phyloP scores from a whole-genome alignment of 2,113 vertebrate species.

The Scytalopus superciliaris region DNA sequence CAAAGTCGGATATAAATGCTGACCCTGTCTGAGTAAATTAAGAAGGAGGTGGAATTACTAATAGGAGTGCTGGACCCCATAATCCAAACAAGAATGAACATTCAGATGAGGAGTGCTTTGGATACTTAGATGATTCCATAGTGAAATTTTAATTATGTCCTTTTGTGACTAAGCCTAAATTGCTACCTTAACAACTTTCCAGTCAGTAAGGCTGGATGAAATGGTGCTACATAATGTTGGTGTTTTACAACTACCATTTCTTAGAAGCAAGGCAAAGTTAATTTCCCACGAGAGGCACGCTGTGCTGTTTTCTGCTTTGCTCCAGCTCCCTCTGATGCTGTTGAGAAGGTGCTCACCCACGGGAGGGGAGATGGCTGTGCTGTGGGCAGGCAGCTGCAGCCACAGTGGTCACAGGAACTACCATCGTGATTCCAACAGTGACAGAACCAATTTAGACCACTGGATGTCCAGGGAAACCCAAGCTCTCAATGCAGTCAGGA shows the following conservation, averaged over 20 bases:
- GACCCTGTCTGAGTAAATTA: background rate
- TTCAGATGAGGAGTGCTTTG: background rate
- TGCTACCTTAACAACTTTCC: background rate
- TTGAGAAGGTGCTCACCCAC: background rate
- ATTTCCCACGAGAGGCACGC: background rate
- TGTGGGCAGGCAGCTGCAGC: background rate
- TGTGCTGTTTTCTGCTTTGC: background rate
- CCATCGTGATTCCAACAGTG: background rate
- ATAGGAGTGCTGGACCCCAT: background rate
- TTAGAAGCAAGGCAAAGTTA: background rate
- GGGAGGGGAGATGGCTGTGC: background rate
- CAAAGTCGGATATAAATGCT: background rate
- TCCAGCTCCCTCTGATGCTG: background rate
- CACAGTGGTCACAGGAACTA: background rate
- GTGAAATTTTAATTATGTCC: constrained; percentile 7
- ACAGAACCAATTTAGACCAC: background rate
- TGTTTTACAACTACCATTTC: background rate
- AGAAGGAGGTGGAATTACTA: background rate
- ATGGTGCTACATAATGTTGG: background rate
- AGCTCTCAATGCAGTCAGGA: background rate
- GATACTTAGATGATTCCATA: background rate
- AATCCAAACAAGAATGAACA: background rate
- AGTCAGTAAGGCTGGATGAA: background rate
- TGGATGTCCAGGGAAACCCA: rapidly evolving
- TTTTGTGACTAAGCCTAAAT: constrained; percentile 4